Conservation (phyloP, 2,888 invertebrate species). For the Parelbella ahira region DNA sequence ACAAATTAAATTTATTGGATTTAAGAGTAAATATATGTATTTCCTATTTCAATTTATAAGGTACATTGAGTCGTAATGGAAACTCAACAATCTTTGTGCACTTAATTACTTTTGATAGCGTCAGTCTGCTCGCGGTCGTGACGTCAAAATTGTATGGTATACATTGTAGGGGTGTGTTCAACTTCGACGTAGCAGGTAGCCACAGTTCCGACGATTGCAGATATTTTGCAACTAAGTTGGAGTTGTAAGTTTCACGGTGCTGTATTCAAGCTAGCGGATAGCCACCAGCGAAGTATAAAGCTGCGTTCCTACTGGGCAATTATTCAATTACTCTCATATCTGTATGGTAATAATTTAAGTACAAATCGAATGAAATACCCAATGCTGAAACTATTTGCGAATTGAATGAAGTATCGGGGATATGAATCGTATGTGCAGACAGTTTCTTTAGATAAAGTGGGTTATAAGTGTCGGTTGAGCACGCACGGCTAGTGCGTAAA, state of each 20-base stretch:
- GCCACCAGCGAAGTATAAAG: conserved; percentile 25
- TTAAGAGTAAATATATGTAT: too few species aligned
- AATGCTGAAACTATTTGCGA: too few species aligned
- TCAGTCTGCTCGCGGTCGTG: conserved; percentile 15
- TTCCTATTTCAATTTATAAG: too few species aligned
- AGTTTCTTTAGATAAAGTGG: too few species aligned
- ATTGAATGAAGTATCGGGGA: too few species aligned
- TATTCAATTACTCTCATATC: too few species aligned
- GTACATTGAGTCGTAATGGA: too few species aligned
- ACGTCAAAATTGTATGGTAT: conserved; percentile 20
- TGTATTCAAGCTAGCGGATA: conserved; percentile 39
- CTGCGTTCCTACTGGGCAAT: conserved; percentile 2
- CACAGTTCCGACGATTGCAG: conserved; percentile 16
- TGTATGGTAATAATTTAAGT: too few species aligned
- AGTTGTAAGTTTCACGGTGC: conserved; percentile 28
- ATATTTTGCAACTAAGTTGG: conserved; percentile 29
- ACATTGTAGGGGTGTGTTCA: conserved; percentile 7
- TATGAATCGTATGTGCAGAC: too few species aligned
- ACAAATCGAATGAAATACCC: too few species aligned
- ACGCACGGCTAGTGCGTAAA: conserved; percentile 11
- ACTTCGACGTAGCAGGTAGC: neutral
- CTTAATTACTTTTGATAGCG: conserved; percentile 18
- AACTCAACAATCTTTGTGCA: conserved; percentile 9
- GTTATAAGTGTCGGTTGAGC: too few species aligned
- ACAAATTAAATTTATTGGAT: too few species aligned